Evolutionary conservation across 2,888 invertebrate genomes (phyloP).

Genomic region (Pyrochroa serraticornis): DNA sequence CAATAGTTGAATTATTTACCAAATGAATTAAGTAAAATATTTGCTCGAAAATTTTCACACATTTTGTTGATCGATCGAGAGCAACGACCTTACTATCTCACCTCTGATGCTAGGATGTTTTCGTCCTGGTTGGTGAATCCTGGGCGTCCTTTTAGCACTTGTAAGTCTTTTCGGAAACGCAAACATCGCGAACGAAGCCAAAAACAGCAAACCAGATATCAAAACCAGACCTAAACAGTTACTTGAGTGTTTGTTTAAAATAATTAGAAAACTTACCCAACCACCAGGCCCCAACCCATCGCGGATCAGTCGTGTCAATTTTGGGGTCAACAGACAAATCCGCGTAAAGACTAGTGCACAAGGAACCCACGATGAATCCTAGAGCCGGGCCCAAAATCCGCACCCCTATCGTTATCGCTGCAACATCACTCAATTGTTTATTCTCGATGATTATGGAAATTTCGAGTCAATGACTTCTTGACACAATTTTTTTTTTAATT

Average conservation of each 20-base stretch:
- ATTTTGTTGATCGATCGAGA: conserved; percentile 8
- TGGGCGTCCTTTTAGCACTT: conserved; percentile 53
- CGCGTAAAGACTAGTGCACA: conserved; percentile 87
- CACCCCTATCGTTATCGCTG: conserved; percentile 91
- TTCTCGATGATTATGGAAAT: background rate
- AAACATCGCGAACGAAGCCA: conserved; percentile 88
- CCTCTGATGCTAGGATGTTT: conserved; percentile 61
- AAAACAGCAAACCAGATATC: conserved; percentile 81
- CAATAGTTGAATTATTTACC: conserved; percentile 11
- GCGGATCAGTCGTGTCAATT: conserved; percentile 78
- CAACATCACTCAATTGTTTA: background rate
- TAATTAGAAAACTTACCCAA: conserved; percentile 67
- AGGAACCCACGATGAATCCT: conserved; percentile 87
- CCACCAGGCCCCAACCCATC: conserved; percentile 99
- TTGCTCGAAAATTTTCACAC: conserved; percentile 15
- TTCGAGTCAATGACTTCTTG: background rate
- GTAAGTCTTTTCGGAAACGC: conserved; percentile 85
- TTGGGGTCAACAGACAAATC: conserved; percentile 76
- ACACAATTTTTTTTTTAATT: background rate
- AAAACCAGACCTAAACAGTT: conserved; percentile 73
- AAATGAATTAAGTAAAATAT: conserved; percentile 22
- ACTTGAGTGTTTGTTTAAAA: conserved; percentile 34
- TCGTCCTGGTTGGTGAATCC: conserved; percentile 52
- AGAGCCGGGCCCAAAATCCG: conserved; percentile 89
- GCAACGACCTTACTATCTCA: conserved; percentile 34